Evolutionary conservation across 92 coral and sea anemone species (phyloP).

Genomic region (Parazoanthus swiftii): DNA sequence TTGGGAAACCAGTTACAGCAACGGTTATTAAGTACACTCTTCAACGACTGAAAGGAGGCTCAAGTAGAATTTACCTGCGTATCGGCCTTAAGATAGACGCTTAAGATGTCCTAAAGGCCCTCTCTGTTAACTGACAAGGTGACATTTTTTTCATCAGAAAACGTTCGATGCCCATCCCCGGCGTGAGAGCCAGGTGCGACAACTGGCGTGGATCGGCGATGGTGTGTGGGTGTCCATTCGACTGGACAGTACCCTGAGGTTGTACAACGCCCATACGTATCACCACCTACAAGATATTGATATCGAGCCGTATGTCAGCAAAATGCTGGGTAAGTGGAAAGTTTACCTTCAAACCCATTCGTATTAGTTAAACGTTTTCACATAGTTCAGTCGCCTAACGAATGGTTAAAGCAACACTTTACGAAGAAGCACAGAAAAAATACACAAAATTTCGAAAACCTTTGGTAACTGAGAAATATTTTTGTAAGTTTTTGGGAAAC

Average conservation of each 20-base stretch:
- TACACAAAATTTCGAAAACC: no score
- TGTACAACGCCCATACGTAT: conserved; percentile 94
- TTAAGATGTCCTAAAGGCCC: no score
- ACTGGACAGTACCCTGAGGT: conserved; percentile 92
- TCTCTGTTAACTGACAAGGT: neutral
- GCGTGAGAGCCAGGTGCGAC: conserved; percentile 98
- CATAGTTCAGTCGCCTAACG: neutral
- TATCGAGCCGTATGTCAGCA: conserved; percentile 97
- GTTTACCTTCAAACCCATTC: neutral
- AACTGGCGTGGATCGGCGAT: conserved; percentile 98
- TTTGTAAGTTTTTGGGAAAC: no score
- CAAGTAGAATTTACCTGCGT: no score
- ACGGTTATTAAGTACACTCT: no score
- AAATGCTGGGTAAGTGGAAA: conserved; percentile 80
- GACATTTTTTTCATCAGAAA: conserved; percentile 62
- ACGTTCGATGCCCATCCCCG: conserved; percentile 99
- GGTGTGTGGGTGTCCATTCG: conserved; percentile 99
- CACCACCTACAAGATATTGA: conserved; percentile 98
- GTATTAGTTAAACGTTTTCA: neutral
- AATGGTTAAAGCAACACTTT: neutral
- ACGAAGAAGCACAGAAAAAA: no score
- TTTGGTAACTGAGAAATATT: no score
- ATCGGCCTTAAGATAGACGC: no score
- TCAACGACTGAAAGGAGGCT: no score
- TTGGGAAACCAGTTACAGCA: no score